Evolutionary conservation across 2,113 vertebrate species (phyloP), one percentile per base, ranked within the genome.

Genomic region (Neolamprologus brichardi): DNA sequence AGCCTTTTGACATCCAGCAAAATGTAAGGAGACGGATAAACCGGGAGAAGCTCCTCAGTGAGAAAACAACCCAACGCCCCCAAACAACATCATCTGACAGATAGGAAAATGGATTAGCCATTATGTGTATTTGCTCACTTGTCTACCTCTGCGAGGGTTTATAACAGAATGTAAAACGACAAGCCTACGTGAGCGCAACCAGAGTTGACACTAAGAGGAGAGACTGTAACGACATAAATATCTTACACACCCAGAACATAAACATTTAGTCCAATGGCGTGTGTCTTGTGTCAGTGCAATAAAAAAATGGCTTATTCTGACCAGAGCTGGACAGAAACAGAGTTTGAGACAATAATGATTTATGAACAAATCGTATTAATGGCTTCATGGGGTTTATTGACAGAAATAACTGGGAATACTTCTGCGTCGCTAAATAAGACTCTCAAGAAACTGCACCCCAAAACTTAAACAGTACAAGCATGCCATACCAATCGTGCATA

Each of bases 21-120:
- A 87, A 91, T 82, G 77, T 84, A 91, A 93, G 28, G 32, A 82
- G 82, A 77, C n/a, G 83, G 58, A 88, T 81, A 83, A 92, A 67
- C 56, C 32, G 2, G 7, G 75, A 82, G 89, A 88, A 91, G 17
- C 70, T 87, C 85, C 37, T 89, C 87, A 88, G 46, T 56, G 46
- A 83, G 62, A 82, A 88, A 88, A 83, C 25, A 83, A 49, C 79
- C 70, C 62, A 60, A 89, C 46, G 7, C 17, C 60, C 18, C 52
- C 39, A 87, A 90, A 90, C 81, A 86, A 85, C 70, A 41, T 58
- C 87, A 77, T 82, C 62, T 88, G 86, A 93, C 84, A 92, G 91
- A 93, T 91, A 80, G 90, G 85, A 84, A 88, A 94, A 91, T 79
- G 79, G 89, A 91, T 92, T 91, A 90, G 79, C 46, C 52, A 88